Evolutionary conservation across 2,888 invertebrate genomes (phyloP).

Genomic region (Cheilosia vulpina): DNA sequence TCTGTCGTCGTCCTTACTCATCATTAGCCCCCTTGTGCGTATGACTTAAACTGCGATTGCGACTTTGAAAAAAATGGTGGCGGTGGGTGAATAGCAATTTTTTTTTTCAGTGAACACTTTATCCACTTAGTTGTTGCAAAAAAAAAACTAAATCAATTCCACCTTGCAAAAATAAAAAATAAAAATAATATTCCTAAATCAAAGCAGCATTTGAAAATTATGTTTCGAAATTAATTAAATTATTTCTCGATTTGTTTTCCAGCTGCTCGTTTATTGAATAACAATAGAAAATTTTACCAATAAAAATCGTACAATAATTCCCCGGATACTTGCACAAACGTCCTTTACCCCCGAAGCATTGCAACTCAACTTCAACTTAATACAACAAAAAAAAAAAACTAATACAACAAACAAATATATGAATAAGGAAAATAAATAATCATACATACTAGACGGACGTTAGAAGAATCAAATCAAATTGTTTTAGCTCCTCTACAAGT

Average conservation of each 20-base stretch:
- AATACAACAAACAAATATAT: slow-evolving; percentile 1
- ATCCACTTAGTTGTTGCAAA: not conserved
- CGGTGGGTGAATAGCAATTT: slow-evolving; percentile 21
- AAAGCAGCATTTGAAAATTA: not conserved
- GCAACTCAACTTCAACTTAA: slow-evolving; percentile 37
- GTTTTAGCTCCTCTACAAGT: slow-evolving; percentile 19
- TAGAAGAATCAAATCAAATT: slow-evolving; percentile 25
- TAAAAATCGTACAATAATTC: slow-evolving; percentile 19
- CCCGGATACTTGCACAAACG: slow-evolving; percentile 40
- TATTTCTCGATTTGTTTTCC: slow-evolving; percentile 53
- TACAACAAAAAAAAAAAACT: slow-evolving; percentile 16
- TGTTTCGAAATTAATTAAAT: not conserved
- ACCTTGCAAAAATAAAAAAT: not conserved
- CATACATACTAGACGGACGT: not conserved
- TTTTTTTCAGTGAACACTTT: slow-evolving; percentile 1
- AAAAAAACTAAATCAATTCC: not conserved
- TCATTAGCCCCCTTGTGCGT: slow-evolving; percentile 6
- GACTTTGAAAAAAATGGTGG: slow-evolving; percentile 31
- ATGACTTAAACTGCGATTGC: slow-evolving; percentile 33
- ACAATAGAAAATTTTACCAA: slow-evolving; percentile 2
- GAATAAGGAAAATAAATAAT: too few relatives aligned
- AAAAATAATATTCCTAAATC: not conserved
- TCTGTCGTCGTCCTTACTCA: slow-evolving; percentile 18
- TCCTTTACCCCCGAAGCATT: slow-evolving; percentile 15
- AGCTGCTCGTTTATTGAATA: slow-evolving; percentile 48